These are phyloP conservation scores for Xylota sylvarum DNA, from an alignment of 2,888 invertebrate genomes.

Conservation along the genomic window DNA sequence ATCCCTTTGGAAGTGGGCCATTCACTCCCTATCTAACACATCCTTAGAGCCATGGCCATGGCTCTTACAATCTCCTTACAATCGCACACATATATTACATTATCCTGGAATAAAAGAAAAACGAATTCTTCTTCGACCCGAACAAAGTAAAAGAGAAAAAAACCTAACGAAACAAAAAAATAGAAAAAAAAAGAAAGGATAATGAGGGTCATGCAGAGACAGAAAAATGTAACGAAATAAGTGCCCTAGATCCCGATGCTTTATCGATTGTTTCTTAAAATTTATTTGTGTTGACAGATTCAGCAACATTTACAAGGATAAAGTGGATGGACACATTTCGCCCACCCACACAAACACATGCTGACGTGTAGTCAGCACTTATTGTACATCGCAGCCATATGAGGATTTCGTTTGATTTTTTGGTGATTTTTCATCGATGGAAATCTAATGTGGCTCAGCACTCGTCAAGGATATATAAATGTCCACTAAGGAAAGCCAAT, in stretches of 20 bases:
- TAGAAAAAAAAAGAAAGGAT: conserved; percentile 11
- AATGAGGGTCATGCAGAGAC: conserved; percentile 63
- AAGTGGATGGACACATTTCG: conserved; percentile 37
- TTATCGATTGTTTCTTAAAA: conserved; percentile 65
- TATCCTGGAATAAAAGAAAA: conserved; percentile 49
- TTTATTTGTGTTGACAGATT: conserved; percentile 62
- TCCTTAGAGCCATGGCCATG: not conserved
- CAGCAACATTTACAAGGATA: conserved; percentile 61
- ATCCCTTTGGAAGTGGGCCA: conserved; percentile 27
- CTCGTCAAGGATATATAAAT: conserved; percentile 33
- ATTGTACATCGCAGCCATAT: conserved; percentile 26
- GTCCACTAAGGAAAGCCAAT: conserved; percentile 12
- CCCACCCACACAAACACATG: conserved; percentile 34
- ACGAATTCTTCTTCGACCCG: conserved; percentile 27
- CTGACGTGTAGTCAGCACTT: conserved; percentile 45
- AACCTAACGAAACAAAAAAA: conserved; percentile 17
- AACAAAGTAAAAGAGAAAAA: conserved; percentile 21
- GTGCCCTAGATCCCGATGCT: conserved; percentile 60
- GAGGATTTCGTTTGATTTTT: conserved; percentile 31
- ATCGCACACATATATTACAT: conserved; percentile 16
- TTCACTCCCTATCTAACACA: conserved; percentile 30
- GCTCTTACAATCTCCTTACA: conserved; percentile 20
- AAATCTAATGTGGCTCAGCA: conserved; percentile 30
- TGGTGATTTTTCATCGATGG: conserved; percentile 58
- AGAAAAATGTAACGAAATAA: conserved; percentile 34